Evolutionary conservation across 2,113 vertebrate species (phyloP).

Genomic region (Tenebrosternarchus preto): DNA sequence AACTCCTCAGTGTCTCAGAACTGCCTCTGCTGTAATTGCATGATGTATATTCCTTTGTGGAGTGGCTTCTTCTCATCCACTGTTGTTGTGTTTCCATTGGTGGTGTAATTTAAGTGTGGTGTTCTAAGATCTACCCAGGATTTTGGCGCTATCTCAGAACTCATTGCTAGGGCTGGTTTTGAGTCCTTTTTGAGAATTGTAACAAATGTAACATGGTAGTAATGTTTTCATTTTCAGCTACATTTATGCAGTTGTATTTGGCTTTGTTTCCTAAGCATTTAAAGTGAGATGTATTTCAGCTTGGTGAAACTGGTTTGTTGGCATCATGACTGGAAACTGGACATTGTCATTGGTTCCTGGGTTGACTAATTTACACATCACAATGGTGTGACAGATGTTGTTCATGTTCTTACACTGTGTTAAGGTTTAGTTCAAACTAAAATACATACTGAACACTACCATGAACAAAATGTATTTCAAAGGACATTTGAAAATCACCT

Average conservation of each 20-base stretch:
- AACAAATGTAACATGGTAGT: background rate
- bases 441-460: too few relatives aligned
- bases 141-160: background rate
- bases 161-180: background rate
- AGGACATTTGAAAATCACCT: too few relatives aligned
- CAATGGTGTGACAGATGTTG: too few relatives aligned
- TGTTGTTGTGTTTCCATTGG: background rate
- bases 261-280: too few relatives aligned
- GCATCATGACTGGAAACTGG: background rate
- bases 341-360: background rate
- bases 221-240: too few relatives aligned
- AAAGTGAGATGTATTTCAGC: background rate
- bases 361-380: too few relatives aligned
- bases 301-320: background rate
- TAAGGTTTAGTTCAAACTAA: too few relatives aligned
- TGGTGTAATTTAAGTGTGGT: background rate
- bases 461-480: too few relatives aligned
- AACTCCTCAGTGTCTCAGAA: conserved; percentile 65
- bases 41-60: background rate
- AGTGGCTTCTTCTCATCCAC: background rate
- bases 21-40: conserved; percentile 60
- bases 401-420: too few relatives aligned
- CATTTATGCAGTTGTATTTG: background rate
- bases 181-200: background rate
- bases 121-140: background rate